Base-by-base conservation (phyloP, 35 echinoderm and acorn worm genomes). In the Hemicentrotus pulcherrimus region DNA sequence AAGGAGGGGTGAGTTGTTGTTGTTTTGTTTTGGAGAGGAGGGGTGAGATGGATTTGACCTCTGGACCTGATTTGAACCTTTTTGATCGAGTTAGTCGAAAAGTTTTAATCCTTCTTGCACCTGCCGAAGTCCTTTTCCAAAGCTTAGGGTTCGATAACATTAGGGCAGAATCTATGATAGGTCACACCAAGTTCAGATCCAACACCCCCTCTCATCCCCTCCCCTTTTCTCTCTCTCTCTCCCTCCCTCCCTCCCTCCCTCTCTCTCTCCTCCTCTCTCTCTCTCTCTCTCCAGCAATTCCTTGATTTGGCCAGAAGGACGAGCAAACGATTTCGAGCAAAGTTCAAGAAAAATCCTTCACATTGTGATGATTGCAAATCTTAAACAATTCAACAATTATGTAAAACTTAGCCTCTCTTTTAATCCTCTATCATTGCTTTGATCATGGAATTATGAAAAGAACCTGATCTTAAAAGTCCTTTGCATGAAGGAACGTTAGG, bases 61-160 rank as follows among this genome's bases (percentile, higher is more conserved):
- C 22, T 78, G 65, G 28, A 78, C 65, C 65, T 78, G 24, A 78
- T 78, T 78, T 78, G 65, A 78, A 78, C 65, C 65, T 78, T 78
- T 78, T 78, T 78, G 65, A 78, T 78, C 65, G 65, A 78, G 65
- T 78, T 78, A 78, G 65, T 78, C 65, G 65, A 78, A n/a, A 78
- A 18, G 11, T 59, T 78, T 78, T 78, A 78, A 78, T 78, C 65
- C 65, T 78, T 78, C 65, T 78, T 78, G 65, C 65, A 78, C 65
- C 65, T 78, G 65, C 65, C 65, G 19, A 22, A 28, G 15, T 78
- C 65, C 19, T 78, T 78, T 78, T 78, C 2, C 65, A 78, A n/a
- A 78, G 65, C 65, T 78, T 28, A 78, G 28, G 65, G 65, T 78
- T 78, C 65, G 65, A 78, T 78, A 78, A 78, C 18, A 78, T 78